Percentiles rank a stretch among this genome's conserved stretches.
These are phyloP conservation scores for Watsonalla cultraria DNA, from an alignment of 2,888 invertebrate species.

Conservation along the genomic window DNA sequence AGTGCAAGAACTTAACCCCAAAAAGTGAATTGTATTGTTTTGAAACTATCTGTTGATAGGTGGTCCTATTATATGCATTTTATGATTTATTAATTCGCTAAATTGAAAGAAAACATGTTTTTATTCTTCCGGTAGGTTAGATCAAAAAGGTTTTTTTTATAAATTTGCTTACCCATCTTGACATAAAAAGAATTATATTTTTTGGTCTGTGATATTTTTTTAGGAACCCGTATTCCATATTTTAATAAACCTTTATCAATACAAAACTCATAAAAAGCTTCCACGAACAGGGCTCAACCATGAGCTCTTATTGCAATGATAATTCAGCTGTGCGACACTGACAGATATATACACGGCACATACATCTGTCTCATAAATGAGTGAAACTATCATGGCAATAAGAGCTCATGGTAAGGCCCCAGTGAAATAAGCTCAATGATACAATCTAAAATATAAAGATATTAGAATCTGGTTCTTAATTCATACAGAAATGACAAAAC, in stretches of 20 bases:
- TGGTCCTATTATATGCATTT: conserved; percentile 31
- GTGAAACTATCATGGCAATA: no score
- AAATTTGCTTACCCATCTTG: neutral
- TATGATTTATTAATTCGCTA: conserved; percentile 40
- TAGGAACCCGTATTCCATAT: no score
- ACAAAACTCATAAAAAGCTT: no score
- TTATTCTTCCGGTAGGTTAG: conserved; percentile 34
- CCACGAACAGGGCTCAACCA: no score
- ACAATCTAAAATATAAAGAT: no score
- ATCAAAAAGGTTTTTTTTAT: conserved; percentile 11
- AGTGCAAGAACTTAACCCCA: conserved; percentile 36
- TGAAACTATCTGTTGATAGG: conserved; percentile 36
- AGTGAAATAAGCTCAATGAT: no score
- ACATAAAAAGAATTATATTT: neutral
- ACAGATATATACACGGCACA: no score
- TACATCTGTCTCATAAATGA: no score
- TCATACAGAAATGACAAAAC: neutral
- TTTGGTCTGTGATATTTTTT: neutral
- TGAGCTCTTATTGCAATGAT: no score
- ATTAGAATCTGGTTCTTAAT: neutral
- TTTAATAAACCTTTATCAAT: no score
- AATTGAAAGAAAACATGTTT: conserved; percentile 14
- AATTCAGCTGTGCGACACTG: no score
- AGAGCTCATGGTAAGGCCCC: no score
- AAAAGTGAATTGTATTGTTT: conserved; percentile 39